Evolutionary conservation across 1,140 invertebrate species (phyloP).

Genomic region (Drosophila auraria): DNA sequence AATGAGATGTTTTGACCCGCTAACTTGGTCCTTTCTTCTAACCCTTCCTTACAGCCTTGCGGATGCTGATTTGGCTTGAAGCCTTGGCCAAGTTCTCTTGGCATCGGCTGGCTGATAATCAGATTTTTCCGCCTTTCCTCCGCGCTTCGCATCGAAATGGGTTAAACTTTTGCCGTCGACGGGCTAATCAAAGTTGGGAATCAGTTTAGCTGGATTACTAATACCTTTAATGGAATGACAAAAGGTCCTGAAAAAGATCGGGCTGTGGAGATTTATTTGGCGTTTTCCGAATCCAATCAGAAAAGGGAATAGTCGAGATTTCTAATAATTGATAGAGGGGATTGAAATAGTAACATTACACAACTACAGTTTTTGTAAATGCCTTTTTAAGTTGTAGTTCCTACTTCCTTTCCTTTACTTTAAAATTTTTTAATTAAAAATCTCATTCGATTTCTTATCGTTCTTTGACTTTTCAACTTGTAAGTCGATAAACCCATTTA

Average conservation of each 20-base stretch:
- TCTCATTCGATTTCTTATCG: too few relatives aligned
- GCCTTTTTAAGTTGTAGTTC: too few relatives aligned
- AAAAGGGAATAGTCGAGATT: not conserved
- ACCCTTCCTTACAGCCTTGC: constrained; percentile 35
- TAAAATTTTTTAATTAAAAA: too few relatives aligned
- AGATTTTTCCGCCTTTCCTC: constrained; percentile 41
- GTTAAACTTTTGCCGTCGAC: constrained; percentile 48
- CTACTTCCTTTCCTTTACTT: too few relatives aligned
- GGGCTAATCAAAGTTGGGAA: constrained; percentile 49
- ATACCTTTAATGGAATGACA: constrained; percentile 38
- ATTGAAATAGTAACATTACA: not conserved
- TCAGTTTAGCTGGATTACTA: constrained; percentile 22
- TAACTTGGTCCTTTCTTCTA: constrained; percentile 60
- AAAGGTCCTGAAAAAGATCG: constrained; percentile 5
- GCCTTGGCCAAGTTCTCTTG: constrained; percentile 57
- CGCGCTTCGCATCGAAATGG: constrained; percentile 34
- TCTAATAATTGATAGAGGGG: not conserved
- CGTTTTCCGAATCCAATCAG: constrained; percentile 7
- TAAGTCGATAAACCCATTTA: too few relatives aligned
- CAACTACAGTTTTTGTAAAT: too few relatives aligned
- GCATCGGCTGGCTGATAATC: constrained; percentile 55
- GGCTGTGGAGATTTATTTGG: constrained; percentile 1
- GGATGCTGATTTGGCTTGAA: constrained; percentile 53
- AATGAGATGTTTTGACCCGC: constrained; percentile 78
- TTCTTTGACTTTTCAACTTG: too few relatives aligned